A percentile compares a stretch with the other conserved stretches of the same genome.
Evolutionary conservation across 92 coral and sea anemone species (phyloP).

Genomic region (Porites evermanni): DNA sequence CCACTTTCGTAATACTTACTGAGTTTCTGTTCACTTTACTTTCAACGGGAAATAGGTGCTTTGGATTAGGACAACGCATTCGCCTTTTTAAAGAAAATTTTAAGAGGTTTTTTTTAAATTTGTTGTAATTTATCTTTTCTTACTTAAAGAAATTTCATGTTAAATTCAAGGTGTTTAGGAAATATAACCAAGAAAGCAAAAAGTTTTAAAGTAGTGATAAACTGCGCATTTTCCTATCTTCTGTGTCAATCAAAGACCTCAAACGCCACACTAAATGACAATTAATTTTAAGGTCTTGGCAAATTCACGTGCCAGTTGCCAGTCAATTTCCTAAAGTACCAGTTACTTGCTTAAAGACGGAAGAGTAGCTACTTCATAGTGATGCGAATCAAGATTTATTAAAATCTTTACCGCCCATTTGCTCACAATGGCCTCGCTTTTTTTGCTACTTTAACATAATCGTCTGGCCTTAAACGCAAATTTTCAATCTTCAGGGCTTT

Average conservation of each 20-base stretch:
- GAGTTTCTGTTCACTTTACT: not conserved
- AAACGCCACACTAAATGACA: too few relatives aligned
- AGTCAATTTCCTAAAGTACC: too few relatives aligned
- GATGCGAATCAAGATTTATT: not conserved
- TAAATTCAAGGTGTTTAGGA: not conserved
- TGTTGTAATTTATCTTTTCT: not conserved
- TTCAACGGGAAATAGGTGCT: not conserved
- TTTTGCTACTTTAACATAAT: too few relatives aligned
- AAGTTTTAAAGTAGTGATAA: too few relatives aligned
- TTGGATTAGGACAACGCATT: not conserved
- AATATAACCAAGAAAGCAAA: not conserved
- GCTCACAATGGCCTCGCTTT: not conserved
- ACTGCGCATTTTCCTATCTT: too few relatives aligned
- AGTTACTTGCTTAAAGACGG: not conserved
- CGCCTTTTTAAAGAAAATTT: not conserved
- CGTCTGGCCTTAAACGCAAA: too few relatives aligned
- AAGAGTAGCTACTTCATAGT: not conserved
- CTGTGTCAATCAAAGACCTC: too few relatives aligned
- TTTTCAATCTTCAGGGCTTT: too few relatives aligned
- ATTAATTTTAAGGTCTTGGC: too few relatives aligned
- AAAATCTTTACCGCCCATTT: not conserved
- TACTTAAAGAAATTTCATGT: too few relatives aligned
- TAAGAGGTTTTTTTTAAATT: too few relatives aligned
- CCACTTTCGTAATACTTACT: not conserved
- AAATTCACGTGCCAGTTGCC: too few relatives aligned